Evolutionary conservation across 2,113 vertebrate genomes (phyloP).

Genomic region (Empidonax alnorum): DNA sequence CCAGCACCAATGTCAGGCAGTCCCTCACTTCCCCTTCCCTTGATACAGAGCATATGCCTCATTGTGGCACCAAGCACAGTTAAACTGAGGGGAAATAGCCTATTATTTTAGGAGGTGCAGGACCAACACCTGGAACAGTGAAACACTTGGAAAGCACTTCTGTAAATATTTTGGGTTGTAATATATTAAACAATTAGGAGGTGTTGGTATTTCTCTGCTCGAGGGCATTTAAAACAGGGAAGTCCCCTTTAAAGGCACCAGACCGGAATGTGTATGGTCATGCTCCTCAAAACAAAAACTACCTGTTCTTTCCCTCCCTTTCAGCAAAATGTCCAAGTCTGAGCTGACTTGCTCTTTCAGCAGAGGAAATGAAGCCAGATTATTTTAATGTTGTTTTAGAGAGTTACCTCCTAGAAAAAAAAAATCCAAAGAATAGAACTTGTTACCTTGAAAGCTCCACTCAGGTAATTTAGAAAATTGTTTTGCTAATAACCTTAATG

Average conservation of each 20-base stretch:
- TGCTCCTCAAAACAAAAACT: slow-evolving; percentile 53
- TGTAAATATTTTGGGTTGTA: slow-evolving; percentile 44
- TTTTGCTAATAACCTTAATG: slow-evolving; percentile 34
- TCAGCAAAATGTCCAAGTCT: slow-evolving; percentile 46
- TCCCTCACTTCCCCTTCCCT: slow-evolving; percentile 23
- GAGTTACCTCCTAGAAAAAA: background rate
- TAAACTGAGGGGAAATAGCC: slow-evolving; percentile 37
- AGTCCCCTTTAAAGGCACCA: slow-evolving; percentile 46
- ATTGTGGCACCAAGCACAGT: background rate
- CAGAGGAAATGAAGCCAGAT: slow-evolving; percentile 41
- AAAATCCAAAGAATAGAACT: background rate
- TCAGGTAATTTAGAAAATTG: slow-evolving; percentile 38
- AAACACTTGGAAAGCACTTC: slow-evolving; percentile 51
- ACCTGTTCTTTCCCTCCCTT: background rate
- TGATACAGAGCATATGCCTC: slow-evolving; percentile 13
- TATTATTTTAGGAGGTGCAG: slow-evolving; percentile 56
- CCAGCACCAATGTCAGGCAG: background rate
- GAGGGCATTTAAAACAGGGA: slow-evolving; percentile 31
- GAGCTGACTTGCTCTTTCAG: slow-evolving; percentile 58
- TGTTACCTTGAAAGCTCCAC: slow-evolving; percentile 15
- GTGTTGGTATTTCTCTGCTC: slow-evolving; percentile 56
- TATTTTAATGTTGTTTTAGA: slow-evolving; percentile 38
- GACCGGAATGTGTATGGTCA: slow-evolving; percentile 40
- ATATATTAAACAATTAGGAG: slow-evolving; percentile 60
- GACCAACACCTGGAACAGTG: slow-evolving; percentile 57